Percentiles rank a stretch among this genome's conserved stretches.
Evolutionary conservation across 2,797 vertebrate species (phyloP).

Genomic region (Garrulus glandarius): DNA sequence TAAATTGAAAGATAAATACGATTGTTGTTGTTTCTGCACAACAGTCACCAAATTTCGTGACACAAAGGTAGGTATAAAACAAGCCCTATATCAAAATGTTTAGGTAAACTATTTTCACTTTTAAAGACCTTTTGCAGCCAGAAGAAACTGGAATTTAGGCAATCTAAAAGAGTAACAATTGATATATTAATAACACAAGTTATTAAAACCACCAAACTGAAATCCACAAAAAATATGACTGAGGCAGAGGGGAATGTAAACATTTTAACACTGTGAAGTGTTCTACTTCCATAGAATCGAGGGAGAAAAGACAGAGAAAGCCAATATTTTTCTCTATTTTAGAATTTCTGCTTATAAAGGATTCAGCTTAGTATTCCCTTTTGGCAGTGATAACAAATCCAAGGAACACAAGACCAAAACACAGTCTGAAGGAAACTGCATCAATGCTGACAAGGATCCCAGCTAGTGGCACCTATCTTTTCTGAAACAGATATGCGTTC

Average conservation of each 20-base stretch:
- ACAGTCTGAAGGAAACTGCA: not conserved
- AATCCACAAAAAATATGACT: not conserved
- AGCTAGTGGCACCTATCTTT: not conserved
- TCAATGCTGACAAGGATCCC: not conserved
- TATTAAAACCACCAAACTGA: not conserved
- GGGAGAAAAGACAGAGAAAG: accelerated
- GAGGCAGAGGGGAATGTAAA: not conserved
- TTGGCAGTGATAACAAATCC: not conserved
- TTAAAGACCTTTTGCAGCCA: not conserved
- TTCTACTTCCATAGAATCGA: not conserved
- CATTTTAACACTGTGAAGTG: not conserved
- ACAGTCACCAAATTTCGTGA: not conserved
- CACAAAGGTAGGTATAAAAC: not conserved
- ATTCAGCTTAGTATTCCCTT: not conserved
- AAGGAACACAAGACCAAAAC: not conserved
- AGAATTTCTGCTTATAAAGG: not conserved
- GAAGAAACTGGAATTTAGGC: not conserved
- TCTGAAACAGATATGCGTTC: not conserved
- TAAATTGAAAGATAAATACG: not conserved
- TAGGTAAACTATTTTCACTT: not conserved
- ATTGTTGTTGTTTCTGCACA: not conserved
- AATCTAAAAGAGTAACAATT: not conserved
- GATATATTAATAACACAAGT: not conserved
- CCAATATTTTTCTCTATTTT: not conserved
- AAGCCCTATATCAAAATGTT: not conserved